A percentile compares a stretch with the other conserved stretches of the same genome.
Evolutionary conservation across 37 sponge, comb jelly and placozoan species (phyloP).

Genomic region (Cladorhizidae sp.): DNA sequence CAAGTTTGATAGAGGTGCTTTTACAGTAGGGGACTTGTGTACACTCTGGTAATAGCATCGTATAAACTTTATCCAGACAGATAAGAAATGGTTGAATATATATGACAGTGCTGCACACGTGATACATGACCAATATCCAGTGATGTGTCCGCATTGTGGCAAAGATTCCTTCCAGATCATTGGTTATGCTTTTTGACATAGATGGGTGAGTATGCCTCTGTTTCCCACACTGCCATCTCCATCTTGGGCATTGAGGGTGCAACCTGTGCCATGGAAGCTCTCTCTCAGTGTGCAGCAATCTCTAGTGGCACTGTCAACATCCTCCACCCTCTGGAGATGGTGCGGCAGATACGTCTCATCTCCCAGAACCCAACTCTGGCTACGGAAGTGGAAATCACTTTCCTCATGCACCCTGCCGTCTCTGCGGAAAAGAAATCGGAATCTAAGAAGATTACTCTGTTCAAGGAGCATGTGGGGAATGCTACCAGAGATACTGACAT

Average conservation of each 20-base stretch:
- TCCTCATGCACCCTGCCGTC: constrained; percentile 37
- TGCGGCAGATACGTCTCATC: constrained; percentile 89
- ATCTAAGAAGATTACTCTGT: constrained; percentile 32
- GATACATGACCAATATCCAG: neutral
- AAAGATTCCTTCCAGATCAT: neutral
- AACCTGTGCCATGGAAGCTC: constrained; percentile 79
- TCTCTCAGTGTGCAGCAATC: constrained; percentile 80
- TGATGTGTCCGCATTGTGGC: neutral
- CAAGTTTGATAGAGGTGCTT: no score
- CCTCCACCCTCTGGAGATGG: constrained; percentile 94
- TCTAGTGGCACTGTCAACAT: constrained; percentile 92
- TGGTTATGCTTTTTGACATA: constrained; percentile 41
- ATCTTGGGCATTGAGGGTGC: constrained; percentile 91
- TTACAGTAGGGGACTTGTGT: no score
- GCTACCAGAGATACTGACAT: constrained; percentile 81
- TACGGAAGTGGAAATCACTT: constrained; percentile 69
- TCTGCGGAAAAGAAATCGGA: constrained; percentile 20
- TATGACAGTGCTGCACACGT: no score
- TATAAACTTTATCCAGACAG: no score
- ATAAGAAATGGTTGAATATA: no score
- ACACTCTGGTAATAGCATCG: no score
- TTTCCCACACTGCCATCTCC: constrained; percentile 71
- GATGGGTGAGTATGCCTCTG: constrained; percentile 88
- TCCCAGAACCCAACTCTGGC: constrained; percentile 91
- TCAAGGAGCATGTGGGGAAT: constrained; percentile 76